Evolutionary conservation across 1,140 invertebrate genomes (phyloP).

Genomic region (Nixonia krombeini): DNA sequence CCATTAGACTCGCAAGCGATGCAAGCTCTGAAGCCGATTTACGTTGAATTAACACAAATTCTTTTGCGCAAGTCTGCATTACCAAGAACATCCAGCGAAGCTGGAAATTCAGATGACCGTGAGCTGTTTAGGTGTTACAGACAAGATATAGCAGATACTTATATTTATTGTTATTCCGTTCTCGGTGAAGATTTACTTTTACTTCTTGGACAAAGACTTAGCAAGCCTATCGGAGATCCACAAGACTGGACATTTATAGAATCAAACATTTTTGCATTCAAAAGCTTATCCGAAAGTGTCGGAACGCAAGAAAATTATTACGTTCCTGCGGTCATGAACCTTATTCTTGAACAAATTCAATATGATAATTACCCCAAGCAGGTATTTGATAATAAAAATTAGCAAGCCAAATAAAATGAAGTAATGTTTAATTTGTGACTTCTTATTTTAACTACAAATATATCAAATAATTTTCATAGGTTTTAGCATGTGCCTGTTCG

Average conservation of each 20-base stretch:
- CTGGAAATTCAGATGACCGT: constrained; percentile 79
- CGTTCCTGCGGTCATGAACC: constrained; percentile 77
- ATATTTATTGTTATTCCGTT: constrained; percentile 89
- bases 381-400: constrained; percentile 29
- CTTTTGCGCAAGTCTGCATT: constrained; percentile 79
- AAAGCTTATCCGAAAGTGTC: constrained; percentile 84
- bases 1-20: constrained; percentile 70
- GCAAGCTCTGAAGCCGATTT: constrained; percentile 76
- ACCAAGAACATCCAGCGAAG: constrained; percentile 56
- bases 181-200: constrained; percentile 80
- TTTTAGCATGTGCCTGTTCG: constrained; percentile 61
- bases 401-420: too few species aligned
- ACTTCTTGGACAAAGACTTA: constrained; percentile 75
- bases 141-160: constrained; percentile 91
- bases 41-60: constrained; percentile 76
- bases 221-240: constrained; percentile 40
- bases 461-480: constrained; percentile 36
- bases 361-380: constrained; percentile 72
- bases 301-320: constrained; percentile 76
- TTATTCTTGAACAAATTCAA: constrained; percentile 78
- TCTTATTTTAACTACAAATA: not conserved
- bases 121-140: constrained; percentile 91
- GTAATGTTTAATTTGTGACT: too few species aligned
- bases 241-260: constrained; percentile 79
- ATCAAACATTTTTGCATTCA: constrained; percentile 86